These are phyloP conservation scores for Epicauta chinensis DNA, from an alignment of 1,140 invertebrate genomes.

Conservation along the genomic window DNA sequence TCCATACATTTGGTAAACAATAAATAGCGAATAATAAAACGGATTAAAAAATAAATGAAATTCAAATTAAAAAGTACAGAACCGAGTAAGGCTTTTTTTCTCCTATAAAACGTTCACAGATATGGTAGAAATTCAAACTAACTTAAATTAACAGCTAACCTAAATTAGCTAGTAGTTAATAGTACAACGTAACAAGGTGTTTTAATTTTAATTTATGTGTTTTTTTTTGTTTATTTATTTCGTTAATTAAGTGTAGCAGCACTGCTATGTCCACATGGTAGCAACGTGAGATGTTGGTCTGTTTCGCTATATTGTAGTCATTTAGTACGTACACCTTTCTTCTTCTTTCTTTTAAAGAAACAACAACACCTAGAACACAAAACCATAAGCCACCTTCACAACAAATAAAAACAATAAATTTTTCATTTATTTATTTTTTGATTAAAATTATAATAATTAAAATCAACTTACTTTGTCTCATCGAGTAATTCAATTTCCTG, in stretches of 20 bases:
- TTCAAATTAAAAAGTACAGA: conserved; percentile 25
- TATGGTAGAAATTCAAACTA: conserved; percentile 33
- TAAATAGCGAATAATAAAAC: conserved; percentile 32
- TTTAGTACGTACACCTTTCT: conserved; percentile 80
- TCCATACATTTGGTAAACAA: conserved; percentile 32
- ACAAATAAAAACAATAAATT: conserved; percentile 9
- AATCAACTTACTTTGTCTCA: conserved; percentile 79
- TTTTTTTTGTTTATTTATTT: conserved; percentile 26
- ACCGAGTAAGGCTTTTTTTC: conserved; percentile 34
- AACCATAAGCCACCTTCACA: conserved; percentile 28
- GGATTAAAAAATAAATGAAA: conserved; percentile 20
- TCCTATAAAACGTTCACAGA: conserved; percentile 32
- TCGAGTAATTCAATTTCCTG: conserved; percentile 89
- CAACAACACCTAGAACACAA: conserved; percentile 84
- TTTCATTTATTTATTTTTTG: no score
- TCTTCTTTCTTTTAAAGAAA: conserved; percentile 96
- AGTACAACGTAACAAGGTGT: conserved; percentile 39
- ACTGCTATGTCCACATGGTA: conserved; percentile 44
- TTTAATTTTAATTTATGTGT: conserved; percentile 3
- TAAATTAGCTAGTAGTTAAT: conserved; percentile 39
- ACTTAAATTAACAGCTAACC: conserved; percentile 40
- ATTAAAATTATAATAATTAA: conserved; percentile 12
- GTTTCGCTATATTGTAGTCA: conserved; percentile 56
- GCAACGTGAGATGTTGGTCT: conserved; percentile 42
- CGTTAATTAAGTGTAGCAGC: conserved; percentile 41